phyloP scores from a whole-genome alignment of 2,888 invertebrate genomes.

The Erannis defoliaria region DNA sequence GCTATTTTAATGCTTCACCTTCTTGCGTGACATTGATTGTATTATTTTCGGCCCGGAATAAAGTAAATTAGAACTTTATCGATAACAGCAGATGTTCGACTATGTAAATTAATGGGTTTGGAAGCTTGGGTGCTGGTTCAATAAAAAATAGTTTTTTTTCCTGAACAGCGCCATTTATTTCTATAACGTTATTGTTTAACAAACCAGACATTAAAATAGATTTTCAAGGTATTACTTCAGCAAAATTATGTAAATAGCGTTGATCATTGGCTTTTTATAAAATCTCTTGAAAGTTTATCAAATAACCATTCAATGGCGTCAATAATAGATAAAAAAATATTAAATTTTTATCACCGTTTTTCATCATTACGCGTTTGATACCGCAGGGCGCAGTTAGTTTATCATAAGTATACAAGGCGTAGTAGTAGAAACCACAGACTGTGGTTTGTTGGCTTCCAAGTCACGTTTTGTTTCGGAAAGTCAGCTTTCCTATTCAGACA shows the following conservation, averaged over 20 bases:
- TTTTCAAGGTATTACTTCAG: too few relatives aligned
- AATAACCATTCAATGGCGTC: too few relatives aligned
- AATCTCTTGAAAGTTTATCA: too few relatives aligned
- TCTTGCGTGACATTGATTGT: constrained; percentile 40
- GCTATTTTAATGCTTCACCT: constrained; percentile 44
- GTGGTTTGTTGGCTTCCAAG: background rate
- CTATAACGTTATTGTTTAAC: background rate
- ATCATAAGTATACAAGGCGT: too few relatives aligned
- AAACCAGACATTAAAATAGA: background rate
- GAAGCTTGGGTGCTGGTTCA: background rate
- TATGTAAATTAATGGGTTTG: constrained; percentile 23
- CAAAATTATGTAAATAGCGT: too few relatives aligned
- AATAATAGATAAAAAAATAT: too few relatives aligned
- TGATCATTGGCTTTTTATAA: too few relatives aligned
- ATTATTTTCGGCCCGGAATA: constrained; percentile 37
- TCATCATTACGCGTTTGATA: too few relatives aligned
- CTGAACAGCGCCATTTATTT: background rate
- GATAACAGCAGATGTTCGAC: constrained; percentile 25
- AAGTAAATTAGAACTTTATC: constrained; percentile 17
- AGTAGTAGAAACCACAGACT: too few relatives aligned
- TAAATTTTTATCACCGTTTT: too few relatives aligned
- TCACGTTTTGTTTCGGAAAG: constrained; percentile 18
- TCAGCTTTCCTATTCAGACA: constrained; percentile 19
- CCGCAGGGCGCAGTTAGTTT: too few relatives aligned
- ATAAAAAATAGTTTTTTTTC: constrained; percentile 1